Conservation (phyloP, 2,797 vertebrate species). For the Simalia tracyae region DNA sequence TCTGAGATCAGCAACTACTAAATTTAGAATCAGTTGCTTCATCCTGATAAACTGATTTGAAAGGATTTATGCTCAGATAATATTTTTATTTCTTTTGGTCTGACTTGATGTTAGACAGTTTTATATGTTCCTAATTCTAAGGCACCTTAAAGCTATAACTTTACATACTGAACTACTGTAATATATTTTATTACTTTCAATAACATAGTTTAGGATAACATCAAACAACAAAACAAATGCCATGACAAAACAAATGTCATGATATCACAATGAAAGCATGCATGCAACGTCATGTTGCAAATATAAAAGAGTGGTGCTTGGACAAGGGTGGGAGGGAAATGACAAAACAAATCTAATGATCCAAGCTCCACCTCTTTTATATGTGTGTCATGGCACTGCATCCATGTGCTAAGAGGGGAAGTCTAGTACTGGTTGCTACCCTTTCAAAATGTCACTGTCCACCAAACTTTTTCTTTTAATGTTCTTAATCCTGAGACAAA, state of each 20-base stretch:
- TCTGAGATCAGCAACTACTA: background rate
- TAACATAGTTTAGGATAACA: background rate
- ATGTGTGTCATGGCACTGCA: background rate
- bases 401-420: background rate
- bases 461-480: background rate
- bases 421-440: background rate
- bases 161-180: background rate
- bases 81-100: background rate
- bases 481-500: background rate
- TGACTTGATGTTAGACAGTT: background rate
- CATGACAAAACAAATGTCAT: background rate
- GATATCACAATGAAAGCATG: background rate
- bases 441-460: background rate
- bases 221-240: background rate
- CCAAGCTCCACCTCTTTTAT: background rate
- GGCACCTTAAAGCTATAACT: background rate
- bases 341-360: background rate
- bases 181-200: background rate
- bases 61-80: background rate
- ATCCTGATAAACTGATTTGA: slow-evolving; percentile 19
- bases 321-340: background rate
- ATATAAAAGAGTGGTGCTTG: background rate
- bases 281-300: background rate
- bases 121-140: background rate
- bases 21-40: background rate